Evolutionary conservation across 2,113 vertebrate genomes (phyloP).

Genomic region (Actenoides hombroni): DNA sequence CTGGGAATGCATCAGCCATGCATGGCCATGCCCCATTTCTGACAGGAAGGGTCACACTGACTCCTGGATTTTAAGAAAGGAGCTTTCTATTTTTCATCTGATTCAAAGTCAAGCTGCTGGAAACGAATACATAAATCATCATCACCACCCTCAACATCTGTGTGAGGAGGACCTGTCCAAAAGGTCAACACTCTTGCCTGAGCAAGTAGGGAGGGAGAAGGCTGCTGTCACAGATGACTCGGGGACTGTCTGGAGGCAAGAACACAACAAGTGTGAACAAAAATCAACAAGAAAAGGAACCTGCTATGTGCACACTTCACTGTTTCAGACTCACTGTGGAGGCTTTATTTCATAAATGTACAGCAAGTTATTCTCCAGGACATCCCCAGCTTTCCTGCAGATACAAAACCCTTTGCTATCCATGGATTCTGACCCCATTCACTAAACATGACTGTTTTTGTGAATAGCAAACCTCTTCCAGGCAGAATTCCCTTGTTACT

Average conservation of each 20-base stretch:
- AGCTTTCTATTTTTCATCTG: neutral
- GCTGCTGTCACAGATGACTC: neutral
- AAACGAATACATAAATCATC: neutral
- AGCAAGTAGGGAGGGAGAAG: neutral
- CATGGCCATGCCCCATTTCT: neutral
- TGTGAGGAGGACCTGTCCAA: neutral
- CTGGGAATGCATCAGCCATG: neutral
- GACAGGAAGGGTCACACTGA: neutral
- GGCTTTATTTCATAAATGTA: neutral
- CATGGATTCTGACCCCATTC: neutral
- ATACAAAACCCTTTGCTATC: neutral
- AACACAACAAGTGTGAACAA: neutral
- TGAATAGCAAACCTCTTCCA: neutral
- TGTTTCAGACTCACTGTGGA: neutral
- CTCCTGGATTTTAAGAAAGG: neutral
- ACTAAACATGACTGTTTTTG: neutral
- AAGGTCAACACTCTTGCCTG: neutral
- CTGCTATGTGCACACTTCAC: neutral
- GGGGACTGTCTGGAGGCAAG: neutral
- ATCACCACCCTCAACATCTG: neutral
- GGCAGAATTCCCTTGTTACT: conserved; percentile 27
- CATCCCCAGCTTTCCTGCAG: neutral
- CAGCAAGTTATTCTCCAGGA: neutral
- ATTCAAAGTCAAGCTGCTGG: neutral
- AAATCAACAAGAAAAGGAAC: neutral